Conservation (phyloP, 2,113 vertebrate species). For the Suncus etruscus region DNA sequence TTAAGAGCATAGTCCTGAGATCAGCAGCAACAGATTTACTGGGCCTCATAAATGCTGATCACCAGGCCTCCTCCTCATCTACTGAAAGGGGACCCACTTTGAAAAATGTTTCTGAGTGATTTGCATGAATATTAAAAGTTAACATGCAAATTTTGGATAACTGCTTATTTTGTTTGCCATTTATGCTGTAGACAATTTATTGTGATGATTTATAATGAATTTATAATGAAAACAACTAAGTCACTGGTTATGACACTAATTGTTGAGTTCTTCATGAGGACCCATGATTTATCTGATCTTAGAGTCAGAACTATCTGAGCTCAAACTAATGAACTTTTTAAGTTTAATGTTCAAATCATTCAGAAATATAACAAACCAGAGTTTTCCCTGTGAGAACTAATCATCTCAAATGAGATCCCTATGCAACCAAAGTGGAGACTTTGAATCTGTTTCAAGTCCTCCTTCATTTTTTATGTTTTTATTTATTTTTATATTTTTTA, state of each 20-base stretch:
- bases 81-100: not conserved
- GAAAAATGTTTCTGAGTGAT: not conserved
- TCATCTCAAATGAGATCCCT: not conserved
- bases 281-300: not conserved
- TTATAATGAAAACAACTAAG: not conserved
- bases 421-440: not conserved
- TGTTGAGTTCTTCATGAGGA: conserved; percentile 26
- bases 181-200: not conserved
- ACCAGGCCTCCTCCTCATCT: not conserved
- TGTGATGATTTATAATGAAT: no score
- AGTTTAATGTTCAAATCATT: not conserved
- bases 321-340: not conserved
- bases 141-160: not conserved
- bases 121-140: not conserved
- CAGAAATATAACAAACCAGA: not conserved
- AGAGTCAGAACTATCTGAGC: not conserved
- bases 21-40: not conserved
- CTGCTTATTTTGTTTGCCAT: not conserved
- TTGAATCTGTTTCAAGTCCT: not conserved
- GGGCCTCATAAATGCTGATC: not conserved
- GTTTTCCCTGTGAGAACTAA: not conserved
- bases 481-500: no score
- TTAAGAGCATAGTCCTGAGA: not conserved
- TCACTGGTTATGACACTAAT: not conserved
- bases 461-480: not conserved